Evolutionary conservation across 1,140 invertebrate genomes (phyloP).

Genomic region (Monomorium pharaonis): DNA sequence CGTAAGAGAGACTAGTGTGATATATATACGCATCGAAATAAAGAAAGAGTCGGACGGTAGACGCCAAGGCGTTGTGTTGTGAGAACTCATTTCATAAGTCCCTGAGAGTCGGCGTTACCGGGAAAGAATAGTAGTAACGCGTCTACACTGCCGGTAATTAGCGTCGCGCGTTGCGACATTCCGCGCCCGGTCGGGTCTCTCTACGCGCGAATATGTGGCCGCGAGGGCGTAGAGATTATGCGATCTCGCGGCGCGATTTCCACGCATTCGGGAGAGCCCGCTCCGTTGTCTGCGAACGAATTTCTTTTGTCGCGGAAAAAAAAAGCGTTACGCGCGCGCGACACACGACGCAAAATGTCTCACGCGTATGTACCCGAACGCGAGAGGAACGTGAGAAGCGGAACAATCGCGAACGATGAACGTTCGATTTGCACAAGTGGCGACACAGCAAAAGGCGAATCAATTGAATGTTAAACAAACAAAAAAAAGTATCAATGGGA

Average conservation of each 20-base stretch:
- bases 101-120: conserved; percentile 68
- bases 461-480: background rate
- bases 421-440: background rate
- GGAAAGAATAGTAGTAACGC: conserved; percentile 81
- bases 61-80: conserved; percentile 79
- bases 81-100: conserved; percentile 84
- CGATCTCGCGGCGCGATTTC: conserved; percentile 77
- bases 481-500: background rate
- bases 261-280: conserved; percentile 77
- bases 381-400: background rate
- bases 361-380: background rate
- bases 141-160: conserved; percentile 80
- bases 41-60: conserved; percentile 77
- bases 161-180: conserved; percentile 78
- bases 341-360: background rate
- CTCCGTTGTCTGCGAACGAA: conserved; percentile 36
- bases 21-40: conserved; percentile 75
- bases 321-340: conserved; percentile 5
- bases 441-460: background rate
- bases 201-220: conserved; percentile 53
- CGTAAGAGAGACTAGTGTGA: conserved; percentile 78
- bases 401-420: background rate
- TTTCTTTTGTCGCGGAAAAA: conserved; percentile 22
- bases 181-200: conserved; percentile 43
- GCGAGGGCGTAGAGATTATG: conserved; percentile 78